Conservation (phyloP, 2,797 vertebrate genomes). For the Rhodeus uyekii region DNA sequence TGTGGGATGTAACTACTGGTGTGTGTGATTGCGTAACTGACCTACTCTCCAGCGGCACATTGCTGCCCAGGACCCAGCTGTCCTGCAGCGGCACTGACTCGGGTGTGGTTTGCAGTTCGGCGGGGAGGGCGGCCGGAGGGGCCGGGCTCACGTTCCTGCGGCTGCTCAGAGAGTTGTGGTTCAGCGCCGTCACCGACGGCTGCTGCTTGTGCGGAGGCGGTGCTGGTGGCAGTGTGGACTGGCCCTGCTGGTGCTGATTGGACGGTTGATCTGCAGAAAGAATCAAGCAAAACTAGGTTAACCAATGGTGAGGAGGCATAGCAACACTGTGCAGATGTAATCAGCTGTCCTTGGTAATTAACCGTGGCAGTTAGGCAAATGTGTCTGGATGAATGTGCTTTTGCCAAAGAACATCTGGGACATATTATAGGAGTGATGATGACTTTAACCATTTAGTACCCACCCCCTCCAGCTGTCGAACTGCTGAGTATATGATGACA, state of each 20-base stretch:
- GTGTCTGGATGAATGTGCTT: constrained; percentile 47
- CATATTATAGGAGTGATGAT: constrained; percentile 53
- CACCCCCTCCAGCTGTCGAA: constrained; percentile 42
- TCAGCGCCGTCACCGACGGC: constrained; percentile 85
- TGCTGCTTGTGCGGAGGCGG: constrained; percentile 84
- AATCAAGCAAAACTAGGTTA: constrained; percentile 12
- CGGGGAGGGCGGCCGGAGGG: constrained; percentile 89
- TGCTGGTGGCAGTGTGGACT: constrained; percentile 83
- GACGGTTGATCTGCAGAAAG: constrained; percentile 81
- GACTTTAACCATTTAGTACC: constrained; percentile 44
- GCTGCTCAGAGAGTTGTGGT: constrained; percentile 87
- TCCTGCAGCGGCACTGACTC: constrained; percentile 95
- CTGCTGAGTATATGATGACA: constrained; percentile 38
- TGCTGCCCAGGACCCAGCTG: constrained; percentile 96
- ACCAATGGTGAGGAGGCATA: not conserved
- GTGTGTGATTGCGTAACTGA: constrained; percentile 63
- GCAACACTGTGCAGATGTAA: constrained; percentile 24
- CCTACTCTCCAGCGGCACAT: constrained; percentile 94
- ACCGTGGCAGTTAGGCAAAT: constrained; percentile 53
- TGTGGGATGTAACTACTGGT: constrained; percentile 18
- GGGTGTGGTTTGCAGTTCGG: constrained; percentile 93
- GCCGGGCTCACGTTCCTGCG: constrained; percentile 91
- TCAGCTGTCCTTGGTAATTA: constrained; percentile 52
- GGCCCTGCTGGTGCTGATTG: constrained; percentile 80
- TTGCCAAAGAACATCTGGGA: constrained; percentile 60